Conservation (phyloP, 2,113 vertebrate species). For the Dinomys branickii region DNA sequence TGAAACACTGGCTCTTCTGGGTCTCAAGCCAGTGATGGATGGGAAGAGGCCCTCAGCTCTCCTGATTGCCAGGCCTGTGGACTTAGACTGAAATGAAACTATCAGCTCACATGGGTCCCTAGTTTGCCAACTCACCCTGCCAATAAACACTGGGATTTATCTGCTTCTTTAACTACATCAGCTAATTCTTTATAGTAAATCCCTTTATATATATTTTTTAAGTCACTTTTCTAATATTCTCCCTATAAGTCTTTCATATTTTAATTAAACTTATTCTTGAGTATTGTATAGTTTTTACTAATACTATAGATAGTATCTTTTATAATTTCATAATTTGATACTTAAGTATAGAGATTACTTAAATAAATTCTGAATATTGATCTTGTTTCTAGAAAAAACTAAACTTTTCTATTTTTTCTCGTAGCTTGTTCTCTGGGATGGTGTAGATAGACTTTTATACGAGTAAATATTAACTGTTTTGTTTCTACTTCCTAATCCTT, state of each 20-base stretch:
- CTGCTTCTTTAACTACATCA: neutral
- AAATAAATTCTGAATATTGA: too few species aligned
- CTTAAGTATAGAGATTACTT: too few species aligned
- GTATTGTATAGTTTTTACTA: neutral
- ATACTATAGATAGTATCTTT: neutral
- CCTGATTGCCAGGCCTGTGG: neutral
- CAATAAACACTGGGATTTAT: neutral
- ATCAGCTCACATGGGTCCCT: neutral
- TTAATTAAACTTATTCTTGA: conserved; percentile 20
- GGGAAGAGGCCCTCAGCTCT: neutral
- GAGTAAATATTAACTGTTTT: neutral
- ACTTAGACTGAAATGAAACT: neutral
- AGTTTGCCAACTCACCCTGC: neutral
- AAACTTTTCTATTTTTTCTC: neutral
- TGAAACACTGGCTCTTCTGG: neutral
- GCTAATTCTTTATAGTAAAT: neutral
- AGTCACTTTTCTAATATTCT: neutral
- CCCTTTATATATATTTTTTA: neutral
- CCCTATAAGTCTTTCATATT: neutral
- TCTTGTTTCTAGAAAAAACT: neutral
- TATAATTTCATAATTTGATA: too few species aligned
- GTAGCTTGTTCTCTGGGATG: neutral
- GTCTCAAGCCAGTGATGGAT: neutral
- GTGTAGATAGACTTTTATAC: neutral
- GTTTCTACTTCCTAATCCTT: neutral